A percentile compares a stretch with the other conserved stretches of the same genome.
phyloP scores from a whole-genome alignment of 2,113 vertebrate species.

The Sisor rabdophorus region DNA sequence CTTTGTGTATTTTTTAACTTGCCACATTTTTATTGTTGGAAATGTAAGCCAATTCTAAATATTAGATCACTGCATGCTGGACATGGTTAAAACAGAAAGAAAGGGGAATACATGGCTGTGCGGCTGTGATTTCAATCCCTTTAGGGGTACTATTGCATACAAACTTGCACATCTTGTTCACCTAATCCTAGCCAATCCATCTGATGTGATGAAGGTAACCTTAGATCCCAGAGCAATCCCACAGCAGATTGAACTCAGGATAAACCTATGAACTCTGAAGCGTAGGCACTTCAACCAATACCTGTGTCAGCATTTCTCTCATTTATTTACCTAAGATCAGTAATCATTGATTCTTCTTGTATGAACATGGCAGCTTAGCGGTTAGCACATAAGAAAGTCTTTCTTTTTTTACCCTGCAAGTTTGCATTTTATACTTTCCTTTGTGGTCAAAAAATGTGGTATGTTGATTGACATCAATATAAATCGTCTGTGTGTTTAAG shows the following conservation, averaged over 20 bases:
- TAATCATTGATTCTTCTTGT: neutral
- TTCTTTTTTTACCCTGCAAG: too few relatives aligned
- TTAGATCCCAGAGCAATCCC: neutral
- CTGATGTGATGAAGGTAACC: neutral
- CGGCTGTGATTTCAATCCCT: neutral
- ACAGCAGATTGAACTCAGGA: neutral
- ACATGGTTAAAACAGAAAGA: neutral
- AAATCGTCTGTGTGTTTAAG: too few relatives aligned
- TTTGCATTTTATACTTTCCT: too few relatives aligned
- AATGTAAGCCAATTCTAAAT: too few relatives aligned
- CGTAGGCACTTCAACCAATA: neutral
- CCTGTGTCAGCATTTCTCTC: neutral
- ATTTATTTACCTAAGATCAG: neutral
- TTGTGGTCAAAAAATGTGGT: too few relatives aligned
- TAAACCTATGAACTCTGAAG: neutral
- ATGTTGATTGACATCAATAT: too few relatives aligned
- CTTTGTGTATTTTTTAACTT: too few relatives aligned
- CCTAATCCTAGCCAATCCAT: neutral
- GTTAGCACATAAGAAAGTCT: too few relatives aligned
- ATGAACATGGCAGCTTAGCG: too few relatives aligned
- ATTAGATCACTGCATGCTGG: neutral
- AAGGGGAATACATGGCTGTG: neutral
- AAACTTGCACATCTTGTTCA: neutral
- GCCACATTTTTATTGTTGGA: too few relatives aligned
- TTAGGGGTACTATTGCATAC: neutral